A percentile compares a stretch with the other conserved stretches of the same genome.
phyloP scores from a whole-genome alignment of 2,888 invertebrate genomes.

The Aphidius colemani region DNA sequence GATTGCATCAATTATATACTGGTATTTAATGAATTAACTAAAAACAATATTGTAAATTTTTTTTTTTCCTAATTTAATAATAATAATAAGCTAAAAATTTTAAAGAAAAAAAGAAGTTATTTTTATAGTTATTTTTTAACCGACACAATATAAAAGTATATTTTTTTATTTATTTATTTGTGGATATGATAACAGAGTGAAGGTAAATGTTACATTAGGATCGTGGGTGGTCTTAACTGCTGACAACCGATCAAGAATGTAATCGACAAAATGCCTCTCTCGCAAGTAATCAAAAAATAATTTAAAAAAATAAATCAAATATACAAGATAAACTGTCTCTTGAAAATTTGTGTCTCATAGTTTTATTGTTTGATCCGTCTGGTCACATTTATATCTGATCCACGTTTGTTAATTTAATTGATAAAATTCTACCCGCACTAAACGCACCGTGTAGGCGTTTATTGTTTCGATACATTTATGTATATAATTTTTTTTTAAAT shows the following conservation, averaged over 20 bases:
- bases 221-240: slow-evolving; percentile 38
- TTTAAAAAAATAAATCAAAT: too few species aligned
- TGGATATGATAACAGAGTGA: slow-evolving; percentile 1
- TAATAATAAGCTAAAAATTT: too few species aligned
- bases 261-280: slow-evolving; percentile 27
- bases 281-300: too few species aligned
- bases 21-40: too few species aligned
- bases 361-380: slow-evolving; percentile 36
- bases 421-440: slow-evolving; percentile 27
- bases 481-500: neutral
- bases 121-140: too few species aligned
- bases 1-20: too few species aligned
- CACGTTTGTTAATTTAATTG: slow-evolving; percentile 42
- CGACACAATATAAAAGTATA: too few species aligned
- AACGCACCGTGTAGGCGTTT: slow-evolving; percentile 17
- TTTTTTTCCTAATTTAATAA: too few species aligned
- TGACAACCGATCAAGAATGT: slow-evolving; percentile 32
- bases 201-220: slow-evolving; percentile 12
- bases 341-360: too few species aligned
- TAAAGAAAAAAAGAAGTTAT: too few species aligned
- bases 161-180: neutral
- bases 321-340: too few species aligned
- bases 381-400: slow-evolving; percentile 32
- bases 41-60: too few species aligned
- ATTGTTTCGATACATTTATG: slow-evolving; percentile 6